These are phyloP conservation scores for Galerucella nymphaeae DNA, from an alignment of 2,888 invertebrate genomes.

Conservation along the genomic window DNA sequence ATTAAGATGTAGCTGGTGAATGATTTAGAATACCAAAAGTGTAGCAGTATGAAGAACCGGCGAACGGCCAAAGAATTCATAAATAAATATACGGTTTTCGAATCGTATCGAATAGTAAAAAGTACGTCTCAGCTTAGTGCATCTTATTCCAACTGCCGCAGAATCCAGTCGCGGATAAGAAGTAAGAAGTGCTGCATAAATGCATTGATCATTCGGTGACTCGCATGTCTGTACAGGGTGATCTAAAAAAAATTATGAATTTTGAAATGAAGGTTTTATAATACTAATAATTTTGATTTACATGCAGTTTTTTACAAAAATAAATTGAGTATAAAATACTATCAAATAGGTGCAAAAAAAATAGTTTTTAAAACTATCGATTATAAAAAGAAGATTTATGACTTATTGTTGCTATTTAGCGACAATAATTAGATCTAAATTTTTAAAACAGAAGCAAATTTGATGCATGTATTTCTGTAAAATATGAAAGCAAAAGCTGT, in stretches of 20 bases:
- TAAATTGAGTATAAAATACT: too few species aligned
- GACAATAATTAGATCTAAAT: too few species aligned
- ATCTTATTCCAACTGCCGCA: constrained; percentile 55
- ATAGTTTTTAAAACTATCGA: too few species aligned
- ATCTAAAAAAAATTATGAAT: constrained; percentile 10
- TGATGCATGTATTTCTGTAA: too few species aligned
- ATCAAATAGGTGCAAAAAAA: too few species aligned
- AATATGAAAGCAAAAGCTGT: too few species aligned
- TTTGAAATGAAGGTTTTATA: background rate
- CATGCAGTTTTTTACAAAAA: background rate
- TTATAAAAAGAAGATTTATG: too few species aligned
- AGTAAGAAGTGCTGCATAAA: constrained; percentile 63
- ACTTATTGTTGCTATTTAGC: too few species aligned
- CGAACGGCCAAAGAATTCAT: constrained; percentile 47
- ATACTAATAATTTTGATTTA: background rate
- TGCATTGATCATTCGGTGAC: constrained; percentile 60
- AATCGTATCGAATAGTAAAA: constrained; percentile 51
- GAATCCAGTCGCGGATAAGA: constrained; percentile 61
- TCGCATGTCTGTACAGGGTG: constrained; percentile 48
- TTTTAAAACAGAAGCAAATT: too few species aligned
- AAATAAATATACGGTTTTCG: constrained; percentile 51
- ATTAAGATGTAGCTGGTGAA: constrained; percentile 52
- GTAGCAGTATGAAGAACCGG: constrained; percentile 46
- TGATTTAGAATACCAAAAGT: constrained; percentile 51
- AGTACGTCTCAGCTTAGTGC: constrained; percentile 54